These are phyloP conservation scores for Drosophila guanche DNA, from an alignment of 1,140 invertebrate species.

Conservation along the genomic window DNA sequence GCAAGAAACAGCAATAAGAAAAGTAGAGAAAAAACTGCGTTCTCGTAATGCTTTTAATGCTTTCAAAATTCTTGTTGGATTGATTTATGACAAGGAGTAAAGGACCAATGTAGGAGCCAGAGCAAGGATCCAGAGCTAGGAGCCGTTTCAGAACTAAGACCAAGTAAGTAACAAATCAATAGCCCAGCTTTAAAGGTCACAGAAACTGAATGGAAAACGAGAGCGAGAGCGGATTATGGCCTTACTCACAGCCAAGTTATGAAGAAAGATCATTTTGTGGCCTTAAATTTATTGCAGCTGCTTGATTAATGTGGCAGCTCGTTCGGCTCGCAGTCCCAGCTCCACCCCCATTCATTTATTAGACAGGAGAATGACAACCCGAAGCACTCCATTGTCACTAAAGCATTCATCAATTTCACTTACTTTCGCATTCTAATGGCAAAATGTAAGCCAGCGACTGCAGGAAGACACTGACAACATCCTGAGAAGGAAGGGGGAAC, in stretches of 20 bases:
- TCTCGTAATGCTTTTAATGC: constrained; percentile 78
- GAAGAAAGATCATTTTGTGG: constrained; percentile 28
- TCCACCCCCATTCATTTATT: constrained; percentile 56
- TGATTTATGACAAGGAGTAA: constrained; percentile 66
- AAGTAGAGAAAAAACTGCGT: constrained; percentile 43
- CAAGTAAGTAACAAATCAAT: constrained; percentile 66
- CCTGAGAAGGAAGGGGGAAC: too few species aligned
- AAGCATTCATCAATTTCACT: constrained; percentile 72
- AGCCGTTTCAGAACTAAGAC: background rate
- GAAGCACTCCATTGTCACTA: constrained; percentile 59
- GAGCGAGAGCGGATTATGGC: constrained; percentile 6
- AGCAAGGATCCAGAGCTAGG: constrained; percentile 5
- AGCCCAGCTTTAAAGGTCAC: constrained; percentile 57
- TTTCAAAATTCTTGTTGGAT: constrained; percentile 64
- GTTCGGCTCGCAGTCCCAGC: constrained; percentile 16
- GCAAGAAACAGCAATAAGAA: constrained; percentile 19
- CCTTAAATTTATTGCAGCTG: constrained; percentile 71
- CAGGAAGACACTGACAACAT: background rate
- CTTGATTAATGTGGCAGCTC: constrained; percentile 40
- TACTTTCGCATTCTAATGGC: constrained; percentile 62
- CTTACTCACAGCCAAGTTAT: constrained; percentile 8
- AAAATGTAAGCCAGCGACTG: constrained; percentile 29
- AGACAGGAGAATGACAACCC: constrained; percentile 43
- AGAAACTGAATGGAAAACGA: constrained; percentile 2
- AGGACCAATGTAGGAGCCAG: background rate